These are phyloP conservation scores for Probosciger aterrimus DNA, from an alignment of 2,113 vertebrate genomes.

Conservation along the genomic window DNA sequence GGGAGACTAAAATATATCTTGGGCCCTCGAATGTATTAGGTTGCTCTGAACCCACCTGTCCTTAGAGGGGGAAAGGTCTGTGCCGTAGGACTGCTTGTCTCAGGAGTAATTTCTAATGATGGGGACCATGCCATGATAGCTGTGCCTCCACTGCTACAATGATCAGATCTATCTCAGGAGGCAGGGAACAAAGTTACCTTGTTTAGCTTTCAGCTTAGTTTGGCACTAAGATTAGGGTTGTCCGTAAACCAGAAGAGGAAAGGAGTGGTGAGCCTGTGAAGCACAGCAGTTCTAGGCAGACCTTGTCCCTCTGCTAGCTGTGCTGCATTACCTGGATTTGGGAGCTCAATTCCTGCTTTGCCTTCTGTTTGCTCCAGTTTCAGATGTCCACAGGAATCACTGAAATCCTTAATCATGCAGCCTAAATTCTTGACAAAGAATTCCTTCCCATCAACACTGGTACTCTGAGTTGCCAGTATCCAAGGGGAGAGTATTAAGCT, in stretches of 20 bases:
- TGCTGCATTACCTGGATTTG: background rate
- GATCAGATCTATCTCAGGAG: background rate
- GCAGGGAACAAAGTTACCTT: background rate
- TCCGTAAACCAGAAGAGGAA: background rate
- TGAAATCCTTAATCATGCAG: background rate
- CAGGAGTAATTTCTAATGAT: background rate
- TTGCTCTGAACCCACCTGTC: background rate
- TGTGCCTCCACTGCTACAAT: background rate
- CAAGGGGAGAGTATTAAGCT: background rate
- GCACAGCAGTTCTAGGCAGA: accelerated
- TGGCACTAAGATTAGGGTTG: background rate
- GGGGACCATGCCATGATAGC: background rate
- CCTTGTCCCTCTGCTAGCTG: background rate
- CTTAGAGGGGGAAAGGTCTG: background rate
- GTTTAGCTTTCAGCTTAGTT: background rate
- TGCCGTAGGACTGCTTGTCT: background rate
- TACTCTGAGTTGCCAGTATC: background rate
- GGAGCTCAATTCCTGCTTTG: background rate
- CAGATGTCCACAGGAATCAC: background rate
- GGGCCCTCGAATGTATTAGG: background rate
- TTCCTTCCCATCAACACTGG: background rate
- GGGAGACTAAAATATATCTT: background rate
- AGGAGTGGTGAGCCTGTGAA: accelerated
- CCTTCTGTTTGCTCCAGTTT: background rate
- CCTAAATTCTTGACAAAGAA: background rate